Conservation (phyloP, 2,797 vertebrate species). For the Poecilia picta region DNA sequence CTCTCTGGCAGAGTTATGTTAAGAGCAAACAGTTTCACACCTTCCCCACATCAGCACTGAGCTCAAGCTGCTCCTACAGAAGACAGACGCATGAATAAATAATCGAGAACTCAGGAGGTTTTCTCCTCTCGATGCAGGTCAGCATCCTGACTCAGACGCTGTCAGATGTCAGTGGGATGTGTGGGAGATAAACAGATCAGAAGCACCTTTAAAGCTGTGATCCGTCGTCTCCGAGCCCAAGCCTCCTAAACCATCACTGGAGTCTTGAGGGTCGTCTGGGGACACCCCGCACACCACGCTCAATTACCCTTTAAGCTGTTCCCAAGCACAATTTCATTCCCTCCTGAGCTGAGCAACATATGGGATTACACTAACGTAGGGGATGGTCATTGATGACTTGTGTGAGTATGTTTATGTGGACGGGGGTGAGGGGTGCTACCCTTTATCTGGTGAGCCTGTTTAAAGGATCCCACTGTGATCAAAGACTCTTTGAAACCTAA, state of each 20-base stretch:
- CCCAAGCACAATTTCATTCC: slow-evolving; percentile 58
- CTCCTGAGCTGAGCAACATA: slow-evolving; percentile 61
- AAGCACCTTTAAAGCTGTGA: slow-evolving; percentile 60
- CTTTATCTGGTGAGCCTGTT: slow-evolving; percentile 50
- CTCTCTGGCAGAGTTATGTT: slow-evolving; percentile 49
- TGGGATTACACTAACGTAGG: slow-evolving; percentile 62
- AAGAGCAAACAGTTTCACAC: slow-evolving; percentile 57
- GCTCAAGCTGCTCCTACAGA: slow-evolving; percentile 6
- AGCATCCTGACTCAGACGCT: slow-evolving; percentile 41
- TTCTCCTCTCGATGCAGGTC: slow-evolving; percentile 41
- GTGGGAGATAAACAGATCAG: slow-evolving; percentile 57
- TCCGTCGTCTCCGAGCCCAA: slow-evolving; percentile 40
- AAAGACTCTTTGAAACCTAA: slow-evolving; percentile 70
- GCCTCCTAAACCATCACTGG: slow-evolving; percentile 46
- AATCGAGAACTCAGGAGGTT: slow-evolving; percentile 29
- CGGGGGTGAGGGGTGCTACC: slow-evolving; percentile 51
- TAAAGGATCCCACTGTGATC: slow-evolving; percentile 55
- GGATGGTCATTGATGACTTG: slow-evolving; percentile 45
- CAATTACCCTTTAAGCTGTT: slow-evolving; percentile 74
- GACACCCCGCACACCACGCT: slow-evolving; percentile 52
- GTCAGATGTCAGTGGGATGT: slow-evolving; percentile 52
- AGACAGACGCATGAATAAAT: slow-evolving; percentile 17
- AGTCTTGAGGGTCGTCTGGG: slow-evolving; percentile 50
- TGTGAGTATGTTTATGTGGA: slow-evolving; percentile 18
- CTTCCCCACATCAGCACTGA: slow-evolving; percentile 35